A percentile compares a stretch with the other conserved stretches of the same genome.
phyloP scores from a whole-genome alignment of 2,888 invertebrate genomes.

The Iselma pallidipennis region DNA sequence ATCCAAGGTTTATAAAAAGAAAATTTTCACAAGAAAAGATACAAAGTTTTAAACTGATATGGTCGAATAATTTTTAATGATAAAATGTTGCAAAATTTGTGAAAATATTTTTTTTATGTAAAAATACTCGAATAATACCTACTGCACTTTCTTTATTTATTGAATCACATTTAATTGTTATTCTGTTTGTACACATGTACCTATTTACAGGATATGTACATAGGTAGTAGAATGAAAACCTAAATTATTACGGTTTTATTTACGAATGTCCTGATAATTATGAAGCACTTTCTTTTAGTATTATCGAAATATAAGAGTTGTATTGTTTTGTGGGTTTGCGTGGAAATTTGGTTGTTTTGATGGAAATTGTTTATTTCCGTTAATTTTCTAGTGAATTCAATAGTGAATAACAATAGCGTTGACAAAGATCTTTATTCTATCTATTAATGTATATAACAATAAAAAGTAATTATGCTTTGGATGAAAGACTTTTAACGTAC shows the following conservation, averaged over 20 bases:
- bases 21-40: no score
- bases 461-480: background rate
- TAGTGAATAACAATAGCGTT: slow-evolving; percentile 1
- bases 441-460: background rate
- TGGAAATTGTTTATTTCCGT: background rate
- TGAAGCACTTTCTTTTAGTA: background rate
- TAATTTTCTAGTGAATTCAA: slow-evolving; percentile 1
- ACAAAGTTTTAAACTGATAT: no score
- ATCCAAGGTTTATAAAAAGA: no score
- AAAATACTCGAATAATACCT: no score
- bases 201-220: background rate
- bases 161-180: background rate
- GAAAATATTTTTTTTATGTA: no score
- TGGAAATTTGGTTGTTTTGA: background rate
- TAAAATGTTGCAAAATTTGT: no score
- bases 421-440: background rate
- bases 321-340: background rate
- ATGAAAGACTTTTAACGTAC: background rate
- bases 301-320: background rate
- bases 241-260: background rate
- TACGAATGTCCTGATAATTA: background rate
- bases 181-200: background rate
- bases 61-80: no score
- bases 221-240: background rate
- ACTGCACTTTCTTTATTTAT: background rate